Percentiles rank a stretch among this genome's conserved stretches.
phyloP scores from a whole-genome alignment of 2,888 invertebrate genomes.

The Lasioglossum pauxillum region DNA sequence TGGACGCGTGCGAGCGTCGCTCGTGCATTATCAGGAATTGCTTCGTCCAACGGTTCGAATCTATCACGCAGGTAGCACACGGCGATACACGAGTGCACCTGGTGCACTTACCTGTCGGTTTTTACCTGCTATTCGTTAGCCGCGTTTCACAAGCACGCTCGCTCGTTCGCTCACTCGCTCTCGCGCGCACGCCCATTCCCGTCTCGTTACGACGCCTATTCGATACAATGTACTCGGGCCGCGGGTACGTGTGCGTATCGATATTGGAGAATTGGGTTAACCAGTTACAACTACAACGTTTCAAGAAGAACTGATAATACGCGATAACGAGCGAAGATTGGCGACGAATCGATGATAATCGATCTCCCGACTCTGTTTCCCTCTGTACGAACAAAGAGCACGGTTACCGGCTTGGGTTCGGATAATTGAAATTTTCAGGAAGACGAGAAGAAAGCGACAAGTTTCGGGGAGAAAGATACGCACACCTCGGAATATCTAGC shows the following conservation, averaged over 20 bases:
- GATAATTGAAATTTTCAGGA: background rate
- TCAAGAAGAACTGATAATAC: conserved; percentile 62
- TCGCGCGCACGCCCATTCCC: background rate
- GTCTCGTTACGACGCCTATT: background rate
- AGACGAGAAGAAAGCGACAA: conserved; percentile 49
- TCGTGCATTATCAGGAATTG: conserved; percentile 22
- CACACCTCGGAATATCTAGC: background rate
- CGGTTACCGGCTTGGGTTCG: conserved; percentile 13
- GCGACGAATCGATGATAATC: conserved; percentile 27
- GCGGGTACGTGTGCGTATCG: conserved; percentile 28
- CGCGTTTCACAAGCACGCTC: conserved; percentile 22
- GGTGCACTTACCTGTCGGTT: conserved; percentile 54
- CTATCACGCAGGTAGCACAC: conserved; percentile 26
- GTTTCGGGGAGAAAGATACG: conserved; percentile 60
- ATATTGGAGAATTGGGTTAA: conserved; percentile 71
- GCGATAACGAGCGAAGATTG: conserved; percentile 59
- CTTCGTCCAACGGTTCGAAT: conserved; percentile 15
- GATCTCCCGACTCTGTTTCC: conserved; percentile 32
- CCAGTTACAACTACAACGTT: conserved; percentile 37
- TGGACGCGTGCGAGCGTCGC: background rate
- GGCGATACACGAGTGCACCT: conserved; percentile 47
- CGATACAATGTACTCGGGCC: background rate
- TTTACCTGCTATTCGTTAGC: conserved; percentile 50
- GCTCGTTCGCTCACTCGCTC: background rate
- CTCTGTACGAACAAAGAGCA: background rate